Evolutionary conservation across 2,797 vertebrate species (phyloP), one percentile per base, ranked within the genome.

Genomic region (Cercopithecus petaurista): DNA sequence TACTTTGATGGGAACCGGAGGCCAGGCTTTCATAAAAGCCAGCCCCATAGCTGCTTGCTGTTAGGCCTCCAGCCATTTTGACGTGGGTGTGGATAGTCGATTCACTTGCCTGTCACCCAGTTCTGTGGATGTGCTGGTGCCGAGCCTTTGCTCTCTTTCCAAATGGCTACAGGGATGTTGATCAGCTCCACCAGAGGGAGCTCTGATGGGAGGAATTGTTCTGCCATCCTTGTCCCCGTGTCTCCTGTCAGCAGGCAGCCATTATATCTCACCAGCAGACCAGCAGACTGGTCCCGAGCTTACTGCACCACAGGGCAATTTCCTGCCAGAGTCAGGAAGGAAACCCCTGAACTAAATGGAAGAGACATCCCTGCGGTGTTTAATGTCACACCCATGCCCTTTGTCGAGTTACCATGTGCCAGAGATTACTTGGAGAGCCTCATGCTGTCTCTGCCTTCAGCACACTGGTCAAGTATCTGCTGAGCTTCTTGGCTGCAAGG

Each of bases 1-100:
- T 97, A 98, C 98, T 97, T 83, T 13, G 52, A 87, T 93, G 24
- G 2, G 96, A 77, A 30, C 33, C 1, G 26, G 87, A 96, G 92
- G 70, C 94, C 94, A 85, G 52, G 90, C 48, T 70, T 3, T 0
- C 13, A 48, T 1, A 4, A 73, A 39, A 46, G 15, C 39, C 4
- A 33, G 57, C 22, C 15, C 67, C 0, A 0, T 9, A 59, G 79
- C 64, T n/a, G 5, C 76, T 90, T 80, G n/a, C 88, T 61, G 6
- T 79, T 57, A 9, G 36, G n/a, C 28, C 12, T 24, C n/a, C 17
- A 61, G 76, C 26, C 26, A 4, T 88, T 33, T 84, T 77, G 83
- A 41, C 2, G 4, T 46, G 19, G 10, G 2, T n/a, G 59, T 39
- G 39, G 41, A 67, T 33, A 2, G 8, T 21, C 57, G 48, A 5